Evolutionary conservation across 1,140 invertebrate species (phyloP).

Genomic region (Portunus trituberculatus): DNA sequence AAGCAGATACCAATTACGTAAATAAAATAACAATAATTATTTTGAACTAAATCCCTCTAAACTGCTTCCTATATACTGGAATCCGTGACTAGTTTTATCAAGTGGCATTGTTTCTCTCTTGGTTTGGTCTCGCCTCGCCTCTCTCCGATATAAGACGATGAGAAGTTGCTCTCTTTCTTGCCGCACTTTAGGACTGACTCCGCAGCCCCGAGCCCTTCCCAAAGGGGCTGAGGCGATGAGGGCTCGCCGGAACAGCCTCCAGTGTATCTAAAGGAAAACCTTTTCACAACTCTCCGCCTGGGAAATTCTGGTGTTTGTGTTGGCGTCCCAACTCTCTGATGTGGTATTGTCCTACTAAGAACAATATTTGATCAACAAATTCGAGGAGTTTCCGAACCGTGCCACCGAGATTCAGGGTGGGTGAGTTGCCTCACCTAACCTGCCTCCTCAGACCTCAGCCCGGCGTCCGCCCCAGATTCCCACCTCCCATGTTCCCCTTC

Average conservation of each 20-base stretch:
- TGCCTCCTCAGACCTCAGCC: neutral
- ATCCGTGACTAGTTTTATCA: neutral
- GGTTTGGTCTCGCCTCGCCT: neutral
- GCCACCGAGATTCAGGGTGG: slow-evolving; percentile 50
- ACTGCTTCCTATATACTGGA: neutral
- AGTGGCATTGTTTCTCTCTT: neutral
- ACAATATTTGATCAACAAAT: slow-evolving; percentile 76
- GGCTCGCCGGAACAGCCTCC: slow-evolving; percentile 4
- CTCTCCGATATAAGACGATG: neutral
- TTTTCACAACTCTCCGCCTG: slow-evolving; percentile 57
- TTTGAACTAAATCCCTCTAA: neutral
- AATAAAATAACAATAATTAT: neutral
- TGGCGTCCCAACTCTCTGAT: slow-evolving; percentile 73
- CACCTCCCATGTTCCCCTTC: neutral
- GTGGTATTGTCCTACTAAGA: slow-evolving; percentile 73
- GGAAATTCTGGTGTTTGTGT: slow-evolving; percentile 67
- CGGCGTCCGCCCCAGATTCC: neutral
- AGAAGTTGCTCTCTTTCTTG: neutral
- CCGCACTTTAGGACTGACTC: neutral
- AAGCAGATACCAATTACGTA: neutral
- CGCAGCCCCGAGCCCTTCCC: neutral
- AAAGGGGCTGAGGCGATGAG: neutral
- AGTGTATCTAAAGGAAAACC: slow-evolving; percentile 52
- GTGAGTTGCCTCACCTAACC: neutral
- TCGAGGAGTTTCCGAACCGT: slow-evolving; percentile 69